Conservation (phyloP, 1,140 invertebrate genomes). For the Cylas formicarius region DNA sequence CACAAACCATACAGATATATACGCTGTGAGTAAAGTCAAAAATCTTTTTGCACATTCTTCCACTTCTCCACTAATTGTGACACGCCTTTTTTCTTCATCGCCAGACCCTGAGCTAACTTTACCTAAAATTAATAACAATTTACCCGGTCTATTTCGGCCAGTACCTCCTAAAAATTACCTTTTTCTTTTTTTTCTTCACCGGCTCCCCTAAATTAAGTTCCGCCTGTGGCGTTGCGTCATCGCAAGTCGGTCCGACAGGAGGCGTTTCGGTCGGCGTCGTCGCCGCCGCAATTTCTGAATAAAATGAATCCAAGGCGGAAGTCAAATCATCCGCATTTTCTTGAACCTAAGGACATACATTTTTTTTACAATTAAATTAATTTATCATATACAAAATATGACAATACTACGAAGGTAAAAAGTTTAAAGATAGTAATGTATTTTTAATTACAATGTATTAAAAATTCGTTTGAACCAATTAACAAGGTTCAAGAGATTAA, state of each 20-base stretch:
- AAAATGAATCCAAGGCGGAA: conserved; percentile 53
- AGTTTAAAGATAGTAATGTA: no score
- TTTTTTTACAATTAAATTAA: no score
- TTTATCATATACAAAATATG: no score
- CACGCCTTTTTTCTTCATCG: conserved; percentile 66
- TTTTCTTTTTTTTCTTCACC: conserved; percentile 50
- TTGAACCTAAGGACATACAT: no score
- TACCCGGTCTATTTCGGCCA: neutral
- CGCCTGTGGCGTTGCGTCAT: neutral
- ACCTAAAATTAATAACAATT: conserved; percentile 38
- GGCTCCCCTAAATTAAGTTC: conserved; percentile 20
- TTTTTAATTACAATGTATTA: no score
- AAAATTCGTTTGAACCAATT: no score
- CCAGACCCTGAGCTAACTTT: conserved; percentile 50
- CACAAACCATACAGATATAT: no score
- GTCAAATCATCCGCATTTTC: conserved; percentile 40
- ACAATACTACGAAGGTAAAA: no score
- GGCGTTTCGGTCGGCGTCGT: conserved; percentile 16
- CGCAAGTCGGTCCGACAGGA: neutral
- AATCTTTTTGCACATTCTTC: conserved; percentile 62
- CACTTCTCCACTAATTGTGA: conserved; percentile 65
- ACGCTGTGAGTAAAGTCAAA: conserved; percentile 24
- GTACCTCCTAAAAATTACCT: conserved; percentile 21
- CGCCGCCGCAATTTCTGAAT: conserved; percentile 52
- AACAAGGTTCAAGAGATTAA: no score